A percentile compares a stretch with the other conserved stretches of the same genome.
Conservation (phyloP, 1,140 invertebrate genomes). For the Antheraea pernyi region DNA sequence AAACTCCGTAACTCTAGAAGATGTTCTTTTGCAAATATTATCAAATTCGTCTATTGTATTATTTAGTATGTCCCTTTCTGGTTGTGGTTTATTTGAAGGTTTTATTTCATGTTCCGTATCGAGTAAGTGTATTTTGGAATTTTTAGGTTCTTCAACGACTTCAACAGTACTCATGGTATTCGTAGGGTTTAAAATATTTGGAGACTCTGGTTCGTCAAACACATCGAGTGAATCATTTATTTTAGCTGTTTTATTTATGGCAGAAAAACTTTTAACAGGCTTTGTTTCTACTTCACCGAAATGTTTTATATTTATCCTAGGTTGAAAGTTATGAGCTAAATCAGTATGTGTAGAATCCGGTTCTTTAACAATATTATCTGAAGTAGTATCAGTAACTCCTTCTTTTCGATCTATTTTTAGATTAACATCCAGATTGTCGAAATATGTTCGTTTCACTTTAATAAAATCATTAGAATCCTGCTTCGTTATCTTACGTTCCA, state of each 20-base stretch:
- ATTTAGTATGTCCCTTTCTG: conserved; percentile 17
- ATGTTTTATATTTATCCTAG: conserved; percentile 52
- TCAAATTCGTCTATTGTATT: conserved; percentile 64
- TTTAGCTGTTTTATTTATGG: conserved; percentile 16
- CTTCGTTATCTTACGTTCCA: background rate
- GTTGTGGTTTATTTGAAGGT: background rate
- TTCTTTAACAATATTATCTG: conserved; percentile 33
- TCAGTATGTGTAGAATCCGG: conserved; percentile 60
- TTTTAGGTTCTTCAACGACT: too few species aligned
- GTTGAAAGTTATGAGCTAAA: conserved; percentile 40
- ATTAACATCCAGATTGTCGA: conserved; percentile 37
- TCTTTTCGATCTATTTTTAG: conserved; percentile 17
- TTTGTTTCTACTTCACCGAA: conserved; percentile 49
- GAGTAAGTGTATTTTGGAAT: too few species aligned
- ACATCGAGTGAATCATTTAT: conserved; percentile 53
- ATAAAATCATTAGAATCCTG: background rate
- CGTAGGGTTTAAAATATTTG: conserved; percentile 21
- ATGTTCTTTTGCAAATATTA: conserved; percentile 56
- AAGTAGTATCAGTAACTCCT: conserved; percentile 23
- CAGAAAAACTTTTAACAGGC: background rate
- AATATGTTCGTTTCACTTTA: conserved; percentile 38
- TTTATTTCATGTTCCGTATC: too few species aligned
- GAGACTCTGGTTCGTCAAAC: conserved; percentile 53
- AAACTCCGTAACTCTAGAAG: conserved; percentile 54
- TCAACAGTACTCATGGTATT: background rate